Evolutionary conservation across 1,140 invertebrate genomes (phyloP), one percentile per base, ranked within the genome.

Genomic region (Euura lappo): DNA sequence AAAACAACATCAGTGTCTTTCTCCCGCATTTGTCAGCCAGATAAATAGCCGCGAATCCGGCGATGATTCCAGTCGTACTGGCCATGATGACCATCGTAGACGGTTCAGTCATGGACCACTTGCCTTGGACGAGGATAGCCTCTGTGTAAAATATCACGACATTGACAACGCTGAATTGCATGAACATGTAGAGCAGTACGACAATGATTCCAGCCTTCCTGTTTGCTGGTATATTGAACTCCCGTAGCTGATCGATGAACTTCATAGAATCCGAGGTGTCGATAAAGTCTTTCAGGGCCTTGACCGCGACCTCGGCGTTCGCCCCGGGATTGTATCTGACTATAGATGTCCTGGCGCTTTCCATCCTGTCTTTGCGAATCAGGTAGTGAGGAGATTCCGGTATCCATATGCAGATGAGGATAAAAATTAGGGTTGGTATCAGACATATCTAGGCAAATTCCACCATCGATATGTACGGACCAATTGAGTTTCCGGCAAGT

Each of bases 361-460:
- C 88, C 80, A 92, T 90, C 70, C 89, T 88, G 28, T 90, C 88
- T 13, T 87, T 87, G 66, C 88, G 89, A 2, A 93, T 81, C 46
- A 90, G 87, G 81, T 91, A 94, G 75, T 94, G 90, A 0, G 94
- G 94, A 13, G 93, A 93, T 81, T 95, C 93, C 0, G 94, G 93
- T 83, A 94, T 89, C 68, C 89, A 90, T 51, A 88, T 87, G 81
- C 93, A 92, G 2, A 89, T 89, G 5, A 91, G 74, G 2, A 92
- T 81, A 73, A 91, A 91, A 6, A 91, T 77, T 2, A 91, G 81
- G 2, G 90, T 88, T 60, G 90, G 76, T 0, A 88, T 78, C 44
- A 92, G 86, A 69, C 88, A 89, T 72, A 90, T 87, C 68, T 88
- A 86, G 2, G 89, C 89, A 10, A 91, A 88, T 0, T 89, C 86